phyloP scores from a whole-genome alignment of 2,797 vertebrate species.

The Tinamus major region DNA sequence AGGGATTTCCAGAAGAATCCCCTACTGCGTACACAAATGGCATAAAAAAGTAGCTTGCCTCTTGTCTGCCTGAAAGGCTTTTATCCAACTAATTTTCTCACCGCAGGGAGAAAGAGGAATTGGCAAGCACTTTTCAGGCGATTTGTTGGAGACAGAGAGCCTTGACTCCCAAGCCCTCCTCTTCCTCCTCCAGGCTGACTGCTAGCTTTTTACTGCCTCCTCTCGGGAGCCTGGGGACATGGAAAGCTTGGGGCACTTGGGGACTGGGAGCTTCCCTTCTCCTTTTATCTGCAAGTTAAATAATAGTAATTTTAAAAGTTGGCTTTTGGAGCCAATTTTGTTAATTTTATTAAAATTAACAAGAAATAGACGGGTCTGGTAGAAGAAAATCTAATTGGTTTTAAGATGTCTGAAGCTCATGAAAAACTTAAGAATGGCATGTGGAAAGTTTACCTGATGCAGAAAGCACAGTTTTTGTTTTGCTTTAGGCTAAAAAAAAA shows the following conservation, averaged over 20 bases:
- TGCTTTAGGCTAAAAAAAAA: neutral
- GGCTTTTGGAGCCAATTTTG: neutral
- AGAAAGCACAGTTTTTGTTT: neutral
- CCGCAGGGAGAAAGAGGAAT: slow-evolving; percentile 36
- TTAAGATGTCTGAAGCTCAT: neutral
- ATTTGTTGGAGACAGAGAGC: slow-evolving; percentile 15
- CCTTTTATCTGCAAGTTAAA: neutral
- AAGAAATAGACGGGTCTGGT: neutral
- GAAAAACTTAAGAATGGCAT: neutral
- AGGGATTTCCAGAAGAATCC: slow-evolving; percentile 14
- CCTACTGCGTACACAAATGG: neutral
- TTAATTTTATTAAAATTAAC: neutral
- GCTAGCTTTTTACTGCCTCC: slow-evolving; percentile 16
- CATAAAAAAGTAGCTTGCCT: neutral
- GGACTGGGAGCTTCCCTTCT: neutral
- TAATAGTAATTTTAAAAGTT: neutral
- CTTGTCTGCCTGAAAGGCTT: slow-evolving; percentile 41
- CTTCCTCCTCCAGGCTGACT: slow-evolving; percentile 31
- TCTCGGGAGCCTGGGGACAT: neutral
- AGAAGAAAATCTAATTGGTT: neutral
- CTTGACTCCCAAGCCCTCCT: slow-evolving; percentile 8
- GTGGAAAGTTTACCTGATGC: neutral
- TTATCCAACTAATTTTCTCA: slow-evolving; percentile 57
- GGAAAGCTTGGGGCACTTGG: neutral
- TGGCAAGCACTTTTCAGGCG: slow-evolving; percentile 12